A percentile compares a stretch with the other conserved stretches of the same genome.
phyloP scores from a whole-genome alignment of 2,888 invertebrate species.

The Shargacucullia verbasci region DNA sequence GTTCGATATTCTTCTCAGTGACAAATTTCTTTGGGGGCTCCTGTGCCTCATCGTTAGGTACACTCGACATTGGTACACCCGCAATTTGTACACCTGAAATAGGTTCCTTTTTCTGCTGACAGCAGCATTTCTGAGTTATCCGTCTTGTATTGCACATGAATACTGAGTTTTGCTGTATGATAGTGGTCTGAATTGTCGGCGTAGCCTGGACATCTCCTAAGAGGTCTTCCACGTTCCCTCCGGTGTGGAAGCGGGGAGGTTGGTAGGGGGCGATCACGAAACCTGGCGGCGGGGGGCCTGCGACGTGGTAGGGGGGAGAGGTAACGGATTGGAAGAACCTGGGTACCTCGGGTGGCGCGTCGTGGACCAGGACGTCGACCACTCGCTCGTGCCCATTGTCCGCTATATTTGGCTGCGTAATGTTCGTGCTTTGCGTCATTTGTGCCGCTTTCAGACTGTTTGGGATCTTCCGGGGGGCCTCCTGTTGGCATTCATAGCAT shows the following conservation, averaged over 20 bases:
- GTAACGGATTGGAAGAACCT: constrained; percentile 83
- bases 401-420: constrained; percentile 68
- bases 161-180: constrained; percentile 85
- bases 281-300: constrained; percentile 78
- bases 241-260: constrained; percentile 84
- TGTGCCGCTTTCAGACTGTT: constrained; percentile 62
- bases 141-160: constrained; percentile 86
- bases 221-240: constrained; percentile 91
- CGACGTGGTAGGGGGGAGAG: constrained; percentile 78
- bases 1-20: constrained; percentile 86
- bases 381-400: constrained; percentile 77
- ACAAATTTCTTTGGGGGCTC: constrained; percentile 79
- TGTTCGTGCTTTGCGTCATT: constrained; percentile 63
- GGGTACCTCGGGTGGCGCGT: constrained; percentile 79
- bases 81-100: constrained; percentile 51
- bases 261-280: constrained; percentile 82
- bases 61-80: constrained; percentile 52
- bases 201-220: constrained; percentile 91
- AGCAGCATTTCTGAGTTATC: constrained; percentile 82
- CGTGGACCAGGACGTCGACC: constrained; percentile 84
- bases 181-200: constrained; percentile 81
- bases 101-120: constrained; percentile 76
- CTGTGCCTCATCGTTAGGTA: constrained; percentile 57
- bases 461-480: constrained; percentile 63
- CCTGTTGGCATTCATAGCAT: constrained; percentile 82